Evolutionary conservation across 2,888 invertebrate genomes (phyloP).

Genomic region (Tinea pellionella): DNA sequence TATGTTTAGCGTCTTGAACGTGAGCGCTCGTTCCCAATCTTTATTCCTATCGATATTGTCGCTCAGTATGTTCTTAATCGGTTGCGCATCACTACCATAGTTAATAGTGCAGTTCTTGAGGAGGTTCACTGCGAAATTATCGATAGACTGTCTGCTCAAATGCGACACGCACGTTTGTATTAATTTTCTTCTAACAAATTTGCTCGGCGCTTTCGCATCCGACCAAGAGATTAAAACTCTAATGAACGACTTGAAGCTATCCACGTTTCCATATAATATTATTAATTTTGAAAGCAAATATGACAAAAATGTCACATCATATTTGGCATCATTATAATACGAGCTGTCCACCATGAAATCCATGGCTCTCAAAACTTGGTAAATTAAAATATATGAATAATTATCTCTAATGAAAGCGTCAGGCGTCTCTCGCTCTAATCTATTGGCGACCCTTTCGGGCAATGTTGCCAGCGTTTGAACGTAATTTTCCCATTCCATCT

Average conservation of each 20-base stretch:
- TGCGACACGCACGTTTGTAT: slow-evolving; percentile 63
- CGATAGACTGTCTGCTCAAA: slow-evolving; percentile 70
- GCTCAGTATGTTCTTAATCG: slow-evolving; percentile 61
- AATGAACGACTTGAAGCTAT: slow-evolving; percentile 60
- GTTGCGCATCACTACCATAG: slow-evolving; percentile 39
- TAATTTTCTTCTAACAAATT: slow-evolving; percentile 45
- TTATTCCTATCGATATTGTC: slow-evolving; percentile 55
- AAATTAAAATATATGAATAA: slow-evolving; percentile 70
- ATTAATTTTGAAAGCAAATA: slow-evolving; percentile 73
- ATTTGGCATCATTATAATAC: slow-evolving; percentile 31
- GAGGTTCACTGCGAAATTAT: slow-evolving; percentile 65
- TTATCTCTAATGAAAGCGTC: slow-evolving; percentile 67
- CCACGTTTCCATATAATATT: slow-evolving; percentile 62
- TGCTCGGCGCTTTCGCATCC: slow-evolving; percentile 31
- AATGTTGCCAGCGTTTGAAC: slow-evolving; percentile 74
- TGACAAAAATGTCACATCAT: slow-evolving; percentile 54
- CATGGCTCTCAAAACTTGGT: slow-evolving; percentile 71
- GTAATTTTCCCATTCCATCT: slow-evolving; percentile 58
- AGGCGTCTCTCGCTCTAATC: slow-evolving; percentile 63
- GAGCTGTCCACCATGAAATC: slow-evolving; percentile 68
- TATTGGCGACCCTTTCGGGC: slow-evolving; percentile 79
- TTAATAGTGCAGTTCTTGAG: slow-evolving; percentile 62
- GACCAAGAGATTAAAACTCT: slow-evolving; percentile 68
- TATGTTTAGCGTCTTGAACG: slow-evolving; percentile 43
- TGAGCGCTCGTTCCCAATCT: slow-evolving; percentile 76